Percentiles rank a stretch among this genome's conserved stretches.
Conservation (phyloP, 1,140 invertebrate species). For the Lasaia peninsularis region DNA sequence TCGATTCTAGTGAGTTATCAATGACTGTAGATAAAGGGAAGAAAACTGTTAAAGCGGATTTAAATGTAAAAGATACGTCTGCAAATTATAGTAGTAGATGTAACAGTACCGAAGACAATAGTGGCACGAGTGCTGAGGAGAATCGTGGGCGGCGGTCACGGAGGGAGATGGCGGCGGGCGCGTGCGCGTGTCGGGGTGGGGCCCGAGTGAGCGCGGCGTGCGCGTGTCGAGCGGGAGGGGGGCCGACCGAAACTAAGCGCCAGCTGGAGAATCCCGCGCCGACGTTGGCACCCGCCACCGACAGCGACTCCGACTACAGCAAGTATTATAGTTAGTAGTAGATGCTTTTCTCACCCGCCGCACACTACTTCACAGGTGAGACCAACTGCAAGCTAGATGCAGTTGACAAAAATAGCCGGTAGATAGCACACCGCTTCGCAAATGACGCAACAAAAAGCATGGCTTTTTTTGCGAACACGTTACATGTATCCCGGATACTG, state of each 20-base stretch:
- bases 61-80: constrained; percentile 32
- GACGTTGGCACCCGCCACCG: constrained; percentile 30
- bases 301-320: constrained; percentile 72
- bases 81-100: constrained; percentile 40
- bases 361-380: constrained; percentile 41
- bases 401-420: constrained; percentile 13
- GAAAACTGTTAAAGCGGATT: constrained; percentile 33
- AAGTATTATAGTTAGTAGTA: constrained; percentile 77
- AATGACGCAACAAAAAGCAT: constrained; percentile 16
- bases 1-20: constrained; percentile 89
- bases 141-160: constrained; percentile 40
- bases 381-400: constrained; percentile 14
- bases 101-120: constrained; percentile 49
- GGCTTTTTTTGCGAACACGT: neutral
- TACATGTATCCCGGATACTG: neutral
- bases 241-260: constrained; percentile 25
- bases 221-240: constrained; percentile 24
- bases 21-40: constrained; percentile 70
- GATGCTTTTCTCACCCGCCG: constrained; percentile 60
- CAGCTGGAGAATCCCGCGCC: constrained; percentile 22
- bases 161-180: constrained; percentile 44
- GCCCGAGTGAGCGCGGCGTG: constrained; percentile 32
- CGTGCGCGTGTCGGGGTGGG: constrained; percentile 25
- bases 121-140: constrained; percentile 47
- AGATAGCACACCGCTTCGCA: constrained; percentile 17